Percentiles rank a stretch among this genome's conserved stretches.
Evolutionary conservation across 2,888 invertebrate genomes (phyloP).

Genomic region (Alcis repandata): DNA sequence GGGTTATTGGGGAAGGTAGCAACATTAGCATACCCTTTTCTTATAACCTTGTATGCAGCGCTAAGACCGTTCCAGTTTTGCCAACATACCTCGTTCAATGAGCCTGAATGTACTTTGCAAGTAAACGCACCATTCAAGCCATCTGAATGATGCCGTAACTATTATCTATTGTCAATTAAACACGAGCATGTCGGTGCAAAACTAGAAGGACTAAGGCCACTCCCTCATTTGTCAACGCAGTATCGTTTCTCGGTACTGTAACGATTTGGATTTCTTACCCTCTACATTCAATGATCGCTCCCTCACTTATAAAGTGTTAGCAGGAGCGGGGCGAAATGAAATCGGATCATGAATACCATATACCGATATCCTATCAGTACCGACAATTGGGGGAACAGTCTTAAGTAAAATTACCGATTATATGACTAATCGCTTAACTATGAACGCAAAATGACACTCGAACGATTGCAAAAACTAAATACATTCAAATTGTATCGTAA

Average conservation of each 20-base stretch:
- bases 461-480: conserved; percentile 54
- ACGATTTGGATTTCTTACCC: no score
- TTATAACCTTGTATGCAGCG: not conserved
- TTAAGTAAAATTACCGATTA: conserved; percentile 28
- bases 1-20: no score
- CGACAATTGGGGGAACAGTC: not conserved
- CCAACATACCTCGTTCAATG: conserved; percentile 8
- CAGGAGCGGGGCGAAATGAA: no score
- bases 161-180: conserved; percentile 9
- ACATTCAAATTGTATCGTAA: conserved; percentile 64
- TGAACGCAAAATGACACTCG: conserved; percentile 39
- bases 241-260: no score
- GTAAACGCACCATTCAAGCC: conserved; percentile 1
- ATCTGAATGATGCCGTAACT: not conserved
- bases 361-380: not conserved
- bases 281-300: no score
- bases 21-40: no score
- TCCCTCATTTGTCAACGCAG: no score
- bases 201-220: conserved; percentile 14
- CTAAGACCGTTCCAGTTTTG: conserved; percentile 21
- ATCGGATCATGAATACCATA: not conserved
- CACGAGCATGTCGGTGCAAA: conserved; percentile 19
- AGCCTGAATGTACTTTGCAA: conserved; percentile 4
- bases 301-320: no score
- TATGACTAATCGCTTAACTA: conserved; percentile 32